These are phyloP conservation scores for Mobula hypostoma DNA, from an alignment of 2,113 vertebrate genomes.

Conservation along the genomic window DNA sequence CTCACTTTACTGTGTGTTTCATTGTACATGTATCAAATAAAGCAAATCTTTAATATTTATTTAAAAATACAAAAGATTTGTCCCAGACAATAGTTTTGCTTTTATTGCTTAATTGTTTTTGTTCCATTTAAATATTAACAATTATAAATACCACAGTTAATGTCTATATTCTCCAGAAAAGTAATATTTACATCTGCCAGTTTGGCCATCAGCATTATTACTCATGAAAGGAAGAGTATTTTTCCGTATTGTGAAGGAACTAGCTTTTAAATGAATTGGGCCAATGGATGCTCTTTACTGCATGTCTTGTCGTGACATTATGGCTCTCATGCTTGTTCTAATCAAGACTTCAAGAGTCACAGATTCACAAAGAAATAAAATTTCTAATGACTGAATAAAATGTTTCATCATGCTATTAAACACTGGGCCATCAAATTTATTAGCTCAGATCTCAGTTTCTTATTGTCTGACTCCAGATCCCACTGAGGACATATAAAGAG, in stretches of 20 bases:
- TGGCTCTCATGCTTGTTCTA: background rate
- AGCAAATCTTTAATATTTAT: too few relatives aligned
- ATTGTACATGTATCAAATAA: too few relatives aligned
- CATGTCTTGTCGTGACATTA: background rate
- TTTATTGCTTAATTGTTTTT: background rate
- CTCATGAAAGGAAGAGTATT: background rate
- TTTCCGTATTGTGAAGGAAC: background rate
- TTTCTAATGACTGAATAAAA: background rate
- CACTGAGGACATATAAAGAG: background rate
- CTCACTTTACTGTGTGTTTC: too few relatives aligned
- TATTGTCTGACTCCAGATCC: background rate
- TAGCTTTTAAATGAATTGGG: background rate
- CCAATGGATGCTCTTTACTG: background rate
- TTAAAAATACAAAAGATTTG: background rate
- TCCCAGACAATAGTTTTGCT: background rate
- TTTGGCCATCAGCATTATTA: background rate
- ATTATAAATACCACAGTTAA: background rate
- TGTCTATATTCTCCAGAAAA: background rate
- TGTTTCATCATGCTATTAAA: background rate
- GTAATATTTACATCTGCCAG: background rate
- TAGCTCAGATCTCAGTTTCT: background rate
- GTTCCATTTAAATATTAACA: background rate
- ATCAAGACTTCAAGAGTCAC: background rate
- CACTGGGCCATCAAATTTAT: background rate
- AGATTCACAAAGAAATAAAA: background rate